Conservation (phyloP, 1,140 invertebrate genomes). For the Lepidotrigona ventralis region DNA sequence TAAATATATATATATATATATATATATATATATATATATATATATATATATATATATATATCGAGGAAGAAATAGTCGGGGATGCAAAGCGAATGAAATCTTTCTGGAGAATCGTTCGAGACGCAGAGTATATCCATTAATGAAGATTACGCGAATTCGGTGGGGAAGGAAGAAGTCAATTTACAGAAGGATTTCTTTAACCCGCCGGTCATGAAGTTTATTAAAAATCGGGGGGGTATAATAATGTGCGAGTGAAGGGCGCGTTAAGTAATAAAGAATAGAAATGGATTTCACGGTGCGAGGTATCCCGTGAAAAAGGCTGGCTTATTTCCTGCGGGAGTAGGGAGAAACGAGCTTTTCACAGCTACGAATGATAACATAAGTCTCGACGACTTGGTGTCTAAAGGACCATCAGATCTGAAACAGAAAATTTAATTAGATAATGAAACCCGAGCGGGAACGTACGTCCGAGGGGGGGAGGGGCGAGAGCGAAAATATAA, state of each 20-base stretch:
- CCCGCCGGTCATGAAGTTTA: background rate
- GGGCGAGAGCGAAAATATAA: background rate
- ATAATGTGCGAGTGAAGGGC: background rate
- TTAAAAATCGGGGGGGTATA: too few relatives aligned
- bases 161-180: background rate
- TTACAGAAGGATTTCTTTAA: background rate
- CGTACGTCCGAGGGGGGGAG: background rate
- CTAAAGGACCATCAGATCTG: conserved; percentile 20
- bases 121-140: background rate
- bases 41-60: too few relatives aligned
- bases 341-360: background rate
- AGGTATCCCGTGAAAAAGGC: background rate
- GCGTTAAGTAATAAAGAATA: background rate
- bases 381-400: background rate
- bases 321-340: background rate
- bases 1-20: too few relatives aligned
- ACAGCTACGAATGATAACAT: background rate
- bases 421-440: conserved; percentile 33
- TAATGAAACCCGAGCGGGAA: conserved; percentile 21
- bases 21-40: too few relatives aligned
- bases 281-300: background rate
- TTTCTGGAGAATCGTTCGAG: background rate
- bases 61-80: background rate
- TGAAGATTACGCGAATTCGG: background rate
- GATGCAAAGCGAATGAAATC: background rate